Base-by-base conservation (phyloP, 2,113 vertebrate genomes). In the Peromyscus leucopus region DNA sequence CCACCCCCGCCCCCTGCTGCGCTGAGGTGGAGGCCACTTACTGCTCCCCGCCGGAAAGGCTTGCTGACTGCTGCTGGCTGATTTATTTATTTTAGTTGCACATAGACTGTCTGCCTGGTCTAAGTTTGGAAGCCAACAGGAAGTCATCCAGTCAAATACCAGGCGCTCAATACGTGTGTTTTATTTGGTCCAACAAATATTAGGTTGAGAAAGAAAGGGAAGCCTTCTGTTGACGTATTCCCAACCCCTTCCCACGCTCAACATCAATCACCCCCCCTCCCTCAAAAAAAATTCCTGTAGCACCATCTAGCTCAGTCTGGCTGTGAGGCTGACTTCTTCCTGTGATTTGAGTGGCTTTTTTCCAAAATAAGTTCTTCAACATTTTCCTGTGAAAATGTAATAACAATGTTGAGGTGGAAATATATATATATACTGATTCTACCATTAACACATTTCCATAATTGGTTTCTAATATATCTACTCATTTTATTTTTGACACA, bases 31-130 rank as follows among this genome's bases (percentile, higher is more conserved):
- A 91, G 91, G 55, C 67, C 91, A 39, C 97, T 97, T 57, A 79
- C 91, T 46, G 82, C 63, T 91, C 57, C 39, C 89, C 86, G 22
- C 78, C 1, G 10, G 85, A 95, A 93, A 95, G 93, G 67, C 72
- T 0, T 13, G 1, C 90, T 75, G 95, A 93, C 95, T 91, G 76
- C 51, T 28, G 86, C 51, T 28, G 86, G 82, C 82, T 96, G 59
- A 95, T 95, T 96, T 89, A 91, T 97, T 97, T 97, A 86, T 96
- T 96, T 97, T 92, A 83, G 59, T 88, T 93, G 15, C 79, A 72
- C 0, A 4, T 36, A 63, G 92, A 88, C 39, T 33, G 19, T 85
- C 97, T 98, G 78, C 85, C 63, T 11, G 67, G 55, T 98, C 92
- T 85, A 42, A 61, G 55, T 72, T 96, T 92, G 55, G 31, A 89